phyloP scores from a whole-genome alignment of 2,797 vertebrate species.

The Holocentrus rufus region DNA sequence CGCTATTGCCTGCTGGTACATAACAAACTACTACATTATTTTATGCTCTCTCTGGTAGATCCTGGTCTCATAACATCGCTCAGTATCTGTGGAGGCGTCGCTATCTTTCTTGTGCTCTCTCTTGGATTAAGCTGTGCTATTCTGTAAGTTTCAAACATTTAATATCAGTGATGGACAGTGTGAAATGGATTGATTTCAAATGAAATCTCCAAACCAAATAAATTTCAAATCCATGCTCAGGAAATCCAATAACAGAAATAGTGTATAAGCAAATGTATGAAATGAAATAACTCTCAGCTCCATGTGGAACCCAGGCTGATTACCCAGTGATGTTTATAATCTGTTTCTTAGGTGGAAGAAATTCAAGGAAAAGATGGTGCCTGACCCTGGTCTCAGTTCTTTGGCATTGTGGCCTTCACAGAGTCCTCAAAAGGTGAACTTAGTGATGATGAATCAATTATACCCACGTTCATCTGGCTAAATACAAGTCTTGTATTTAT shows the following conservation, averaged over 20 bases:
- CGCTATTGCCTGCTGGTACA: neutral
- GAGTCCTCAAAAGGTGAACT: slow-evolving; percentile 62
- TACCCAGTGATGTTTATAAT: neutral
- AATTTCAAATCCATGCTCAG: neutral
- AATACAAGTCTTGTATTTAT: no score
- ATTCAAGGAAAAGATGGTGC: slow-evolving; percentile 66
- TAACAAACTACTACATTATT: neutral
- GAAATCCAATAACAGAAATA: neutral
- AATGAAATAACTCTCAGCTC: no score
- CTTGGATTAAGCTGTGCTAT: slow-evolving; percentile 59
- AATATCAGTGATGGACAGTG: neutral
- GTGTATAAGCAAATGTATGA: no score
- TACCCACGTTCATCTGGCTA: no score
- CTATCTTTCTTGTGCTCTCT: slow-evolving; percentile 54
- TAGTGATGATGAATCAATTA: neutral
- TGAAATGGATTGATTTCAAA: neutral
- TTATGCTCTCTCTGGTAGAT: slow-evolving; percentile 56
- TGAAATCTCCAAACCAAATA: neutral
- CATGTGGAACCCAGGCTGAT: neutral
- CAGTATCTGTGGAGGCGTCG: slow-evolving; percentile 38
- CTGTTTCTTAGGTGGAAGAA: slow-evolving; percentile 68
- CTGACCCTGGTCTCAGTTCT: slow-evolving; percentile 76
- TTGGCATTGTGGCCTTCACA: slow-evolving; percentile 61
- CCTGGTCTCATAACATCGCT: slow-evolving; percentile 38
- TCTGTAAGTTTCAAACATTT: slow-evolving; percentile 63